These are phyloP conservation scores for Ips typographus DNA, from an alignment of 1,140 invertebrate genomes.

Conservation along the genomic window DNA sequence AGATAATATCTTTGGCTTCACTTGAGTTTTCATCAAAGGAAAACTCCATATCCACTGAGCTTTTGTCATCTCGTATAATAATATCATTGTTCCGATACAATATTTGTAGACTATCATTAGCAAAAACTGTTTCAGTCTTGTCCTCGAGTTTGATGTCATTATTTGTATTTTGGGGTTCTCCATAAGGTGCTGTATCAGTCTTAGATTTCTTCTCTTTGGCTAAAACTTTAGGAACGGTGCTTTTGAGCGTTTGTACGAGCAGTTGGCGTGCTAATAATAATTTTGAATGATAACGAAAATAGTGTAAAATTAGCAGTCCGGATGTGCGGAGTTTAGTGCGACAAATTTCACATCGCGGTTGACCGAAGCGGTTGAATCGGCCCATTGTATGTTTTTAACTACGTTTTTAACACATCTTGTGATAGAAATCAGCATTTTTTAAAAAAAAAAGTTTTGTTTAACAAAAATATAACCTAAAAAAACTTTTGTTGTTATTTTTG, in stretches of 20 bases:
- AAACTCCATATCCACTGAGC: constrained; percentile 36
- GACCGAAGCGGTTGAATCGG: neutral
- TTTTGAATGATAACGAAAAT: constrained; percentile 32
- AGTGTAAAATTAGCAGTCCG: constrained; percentile 28
- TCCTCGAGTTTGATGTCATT: neutral
- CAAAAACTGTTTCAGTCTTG: constrained; percentile 33
- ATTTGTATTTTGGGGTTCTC: too few relatives aligned
- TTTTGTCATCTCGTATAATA: constrained; percentile 37
- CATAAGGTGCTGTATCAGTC: neutral
- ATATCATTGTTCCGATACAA: constrained; percentile 35
- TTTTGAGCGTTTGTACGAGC: constrained; percentile 23
- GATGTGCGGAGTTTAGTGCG: constrained; percentile 17
- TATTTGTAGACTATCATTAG: constrained; percentile 36
- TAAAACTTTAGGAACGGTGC: constrained; percentile 19
- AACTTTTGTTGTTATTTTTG: too few relatives aligned
- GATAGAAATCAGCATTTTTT: too few relatives aligned
- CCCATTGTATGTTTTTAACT: neutral
- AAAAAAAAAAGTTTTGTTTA: too few relatives aligned
- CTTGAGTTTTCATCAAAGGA: constrained; percentile 37
- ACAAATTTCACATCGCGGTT: constrained; percentile 20
- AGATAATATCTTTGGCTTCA: constrained; percentile 19
- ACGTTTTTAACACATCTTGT: neutral
- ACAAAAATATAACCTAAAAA: too few relatives aligned
- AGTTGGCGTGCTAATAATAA: constrained; percentile 32
- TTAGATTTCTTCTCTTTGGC: constrained; percentile 15